Evolutionary conservation across 2,888 invertebrate genomes (phyloP).

Genomic region (Cheilosia grossa): DNA sequence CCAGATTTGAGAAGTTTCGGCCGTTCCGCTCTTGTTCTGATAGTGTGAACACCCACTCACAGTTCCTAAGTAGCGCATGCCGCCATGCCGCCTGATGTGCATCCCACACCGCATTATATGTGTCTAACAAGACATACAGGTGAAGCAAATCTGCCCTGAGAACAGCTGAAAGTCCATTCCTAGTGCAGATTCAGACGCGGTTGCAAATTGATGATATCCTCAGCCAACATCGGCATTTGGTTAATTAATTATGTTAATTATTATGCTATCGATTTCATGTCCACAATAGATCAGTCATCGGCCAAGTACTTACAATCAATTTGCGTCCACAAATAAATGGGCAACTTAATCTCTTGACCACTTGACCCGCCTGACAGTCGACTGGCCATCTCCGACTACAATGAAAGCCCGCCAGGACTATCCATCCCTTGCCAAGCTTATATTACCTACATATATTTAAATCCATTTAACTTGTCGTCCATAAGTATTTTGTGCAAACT

Average conservation of each 20-base stretch:
- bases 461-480: constrained; percentile 9
- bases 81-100: neutral
- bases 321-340: neutral
- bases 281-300: constrained; percentile 15
- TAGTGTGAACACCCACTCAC: neutral
- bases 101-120: neutral
- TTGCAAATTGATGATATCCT: constrained; percentile 3
- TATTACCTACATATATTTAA: neutral
- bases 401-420: neutral
- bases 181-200: neutral
- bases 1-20: neutral
- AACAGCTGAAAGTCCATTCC: neutral
- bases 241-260: constrained; percentile 39
- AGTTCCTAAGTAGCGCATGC: neutral
- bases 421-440: neutral
- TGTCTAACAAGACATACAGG: neutral
- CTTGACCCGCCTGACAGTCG: neutral
- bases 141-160: neutral
- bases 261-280: constrained; percentile 14
- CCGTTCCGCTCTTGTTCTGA: neutral
- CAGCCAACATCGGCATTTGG: neutral
- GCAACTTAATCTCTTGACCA: neutral
- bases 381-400: neutral
- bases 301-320: constrained; percentile 11
- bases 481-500: constrained; percentile 6